Conservation (phyloP, 2,113 vertebrate species). For the Tachuris rubrigastra region DNA sequence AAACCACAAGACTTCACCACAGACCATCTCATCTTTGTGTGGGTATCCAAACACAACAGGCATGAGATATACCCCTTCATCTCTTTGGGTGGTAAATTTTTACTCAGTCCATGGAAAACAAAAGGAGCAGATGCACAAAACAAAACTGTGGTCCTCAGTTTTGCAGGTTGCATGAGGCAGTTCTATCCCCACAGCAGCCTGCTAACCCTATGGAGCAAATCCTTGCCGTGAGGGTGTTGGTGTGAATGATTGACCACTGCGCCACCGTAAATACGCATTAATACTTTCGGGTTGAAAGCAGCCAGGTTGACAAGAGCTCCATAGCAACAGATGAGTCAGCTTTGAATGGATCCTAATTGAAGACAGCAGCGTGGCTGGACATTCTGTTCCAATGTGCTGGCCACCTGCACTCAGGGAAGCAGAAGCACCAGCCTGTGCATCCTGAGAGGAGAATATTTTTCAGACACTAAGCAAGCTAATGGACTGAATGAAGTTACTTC, state of each 20-base stretch:
- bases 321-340: constrained; percentile 4
- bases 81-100: constrained; percentile 74
- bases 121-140: constrained; percentile 63
- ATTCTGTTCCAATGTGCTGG: constrained; percentile 54
- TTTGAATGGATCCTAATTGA: constrained; percentile 41
- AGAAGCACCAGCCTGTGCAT: neutral
- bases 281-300: neutral
- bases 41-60: constrained; percentile 54
- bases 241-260: neutral
- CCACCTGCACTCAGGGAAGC: constrained; percentile 47
- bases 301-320: constrained; percentile 49
- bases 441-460: constrained; percentile 9
- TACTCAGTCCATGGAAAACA: constrained; percentile 52
- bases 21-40: constrained; percentile 53
- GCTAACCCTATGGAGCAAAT: neutral
- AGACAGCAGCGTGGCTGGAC: constrained; percentile 18
- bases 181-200: neutral
- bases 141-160: neutral
- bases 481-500: constrained; percentile 16
- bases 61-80: constrained; percentile 61
- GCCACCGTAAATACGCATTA: constrained; percentile 7
- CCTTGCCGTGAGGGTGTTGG: neutral
- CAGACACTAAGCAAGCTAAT: neutral
- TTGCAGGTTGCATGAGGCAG: constrained; percentile 38
- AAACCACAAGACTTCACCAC: constrained; percentile 67